Percentiles rank a stretch among this genome's conserved stretches.
phyloP scores from a whole-genome alignment of 2,113 vertebrate genomes.

The Pluvialis apricaria region DNA sequence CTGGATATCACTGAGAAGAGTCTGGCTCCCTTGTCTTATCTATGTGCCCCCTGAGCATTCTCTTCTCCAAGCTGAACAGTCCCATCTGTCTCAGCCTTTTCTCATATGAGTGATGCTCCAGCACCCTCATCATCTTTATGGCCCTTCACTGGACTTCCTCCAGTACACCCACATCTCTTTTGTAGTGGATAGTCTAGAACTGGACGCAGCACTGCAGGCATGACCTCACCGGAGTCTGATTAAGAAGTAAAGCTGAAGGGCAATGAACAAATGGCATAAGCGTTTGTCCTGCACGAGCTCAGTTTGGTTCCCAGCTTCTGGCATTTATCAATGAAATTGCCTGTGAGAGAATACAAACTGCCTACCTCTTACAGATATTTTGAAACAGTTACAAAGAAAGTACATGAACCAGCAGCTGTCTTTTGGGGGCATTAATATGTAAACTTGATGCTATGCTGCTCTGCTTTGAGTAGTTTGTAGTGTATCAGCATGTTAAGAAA shows the following conservation, averaged over 20 bases:
- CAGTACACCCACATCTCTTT: background rate
- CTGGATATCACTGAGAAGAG: background rate
- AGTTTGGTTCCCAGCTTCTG: background rate
- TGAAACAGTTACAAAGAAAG: background rate
- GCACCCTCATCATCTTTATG: background rate
- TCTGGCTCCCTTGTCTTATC: background rate
- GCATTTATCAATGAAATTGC: background rate
- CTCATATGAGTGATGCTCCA: background rate
- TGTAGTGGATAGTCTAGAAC: background rate
- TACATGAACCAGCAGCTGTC: background rate
- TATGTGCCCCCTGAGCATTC: background rate
- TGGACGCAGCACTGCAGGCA: background rate
- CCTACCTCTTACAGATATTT: background rate
- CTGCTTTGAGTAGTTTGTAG: background rate
- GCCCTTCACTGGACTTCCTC: background rate
- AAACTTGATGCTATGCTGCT: background rate
- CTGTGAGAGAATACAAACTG: background rate
- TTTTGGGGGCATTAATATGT: background rate
- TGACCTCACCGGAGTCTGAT: background rate
- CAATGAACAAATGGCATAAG: background rate
- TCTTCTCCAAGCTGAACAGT: background rate
- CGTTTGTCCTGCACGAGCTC: background rate
- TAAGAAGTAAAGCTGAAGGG: background rate
- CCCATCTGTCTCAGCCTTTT: background rate
- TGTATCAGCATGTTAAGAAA: background rate